phyloP scores from a whole-genome alignment of 2,113 vertebrate genomes.

The Xiphophorus couchianus region DNA sequence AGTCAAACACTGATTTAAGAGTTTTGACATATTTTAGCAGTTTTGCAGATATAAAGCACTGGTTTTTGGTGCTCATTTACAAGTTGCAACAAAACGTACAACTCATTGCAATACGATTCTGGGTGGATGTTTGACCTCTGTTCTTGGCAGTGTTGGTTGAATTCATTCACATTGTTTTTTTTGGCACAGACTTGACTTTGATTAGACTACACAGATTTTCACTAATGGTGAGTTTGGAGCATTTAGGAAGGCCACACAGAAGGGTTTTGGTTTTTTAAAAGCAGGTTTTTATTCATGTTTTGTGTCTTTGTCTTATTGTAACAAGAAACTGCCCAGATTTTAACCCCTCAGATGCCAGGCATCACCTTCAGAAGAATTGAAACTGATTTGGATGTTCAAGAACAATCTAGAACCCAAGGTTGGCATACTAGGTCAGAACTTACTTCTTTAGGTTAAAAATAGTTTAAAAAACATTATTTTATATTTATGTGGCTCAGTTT shows the following conservation, averaged over 20 bases:
- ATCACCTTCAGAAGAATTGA: too few relatives aligned
- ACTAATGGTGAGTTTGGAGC: neutral
- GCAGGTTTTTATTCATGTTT: neutral
- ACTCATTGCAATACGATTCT: neutral
- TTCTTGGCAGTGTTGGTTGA: neutral
- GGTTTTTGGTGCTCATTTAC: neutral
- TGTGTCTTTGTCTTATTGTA: neutral
- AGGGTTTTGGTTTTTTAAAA: neutral
- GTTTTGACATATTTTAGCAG: neutral
- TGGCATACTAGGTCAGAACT: too few relatives aligned
- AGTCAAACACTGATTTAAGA: too few relatives aligned
- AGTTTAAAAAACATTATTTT: neutral
- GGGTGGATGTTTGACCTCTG: neutral
- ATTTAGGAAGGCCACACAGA: neutral
- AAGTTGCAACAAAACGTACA: neutral
- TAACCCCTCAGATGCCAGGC: neutral
- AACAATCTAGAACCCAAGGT: too few relatives aligned
- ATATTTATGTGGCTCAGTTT: neutral
- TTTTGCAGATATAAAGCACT: neutral
- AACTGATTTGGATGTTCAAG: too few relatives aligned
- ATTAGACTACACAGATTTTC: neutral
- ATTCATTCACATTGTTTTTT: neutral
- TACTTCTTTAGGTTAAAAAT: neutral
- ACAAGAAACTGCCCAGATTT: neutral
- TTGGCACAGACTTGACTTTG: neutral